These are phyloP conservation scores for Pogonus chalceus DNA, from an alignment of 1,140 invertebrate genomes.

Conservation along the genomic window DNA sequence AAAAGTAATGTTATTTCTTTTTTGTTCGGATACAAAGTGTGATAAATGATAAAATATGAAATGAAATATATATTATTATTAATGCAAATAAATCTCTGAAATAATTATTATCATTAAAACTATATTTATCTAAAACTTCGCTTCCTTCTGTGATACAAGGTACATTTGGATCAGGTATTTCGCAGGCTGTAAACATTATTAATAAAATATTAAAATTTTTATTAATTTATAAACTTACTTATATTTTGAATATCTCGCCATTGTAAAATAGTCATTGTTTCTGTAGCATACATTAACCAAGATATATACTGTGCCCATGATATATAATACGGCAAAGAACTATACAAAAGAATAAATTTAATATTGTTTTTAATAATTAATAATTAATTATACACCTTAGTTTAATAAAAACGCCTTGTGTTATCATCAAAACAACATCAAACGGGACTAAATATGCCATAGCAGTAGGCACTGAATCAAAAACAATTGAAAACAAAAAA, in stretches of 20 bases:
- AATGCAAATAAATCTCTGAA: conserved; percentile 54
- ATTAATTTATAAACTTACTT: conserved; percentile 44
- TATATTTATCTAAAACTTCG: conserved; percentile 60
- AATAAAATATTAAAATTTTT: neutral
- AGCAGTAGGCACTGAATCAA: conserved; percentile 66
- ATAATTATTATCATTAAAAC: conserved; percentile 56
- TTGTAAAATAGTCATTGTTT: conserved; percentile 72
- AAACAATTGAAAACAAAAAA: conserved; percentile 73
- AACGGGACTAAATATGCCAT: conserved; percentile 79
- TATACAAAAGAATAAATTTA: conserved; percentile 33
- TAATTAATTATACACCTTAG: conserved; percentile 48
- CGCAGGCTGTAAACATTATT: conserved; percentile 50
- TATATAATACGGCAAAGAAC: conserved; percentile 67
- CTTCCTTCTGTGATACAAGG: conserved; percentile 61
- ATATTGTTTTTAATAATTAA: too few species aligned
- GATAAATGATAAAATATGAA: conserved; percentile 58
- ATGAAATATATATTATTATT: conserved; percentile 49
- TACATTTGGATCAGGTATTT: conserved; percentile 39
- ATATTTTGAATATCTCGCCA: conserved; percentile 69
- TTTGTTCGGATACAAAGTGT: conserved; percentile 53
- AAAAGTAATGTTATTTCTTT: conserved; percentile 40
- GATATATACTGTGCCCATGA: conserved; percentile 82
- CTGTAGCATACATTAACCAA: conserved; percentile 87
- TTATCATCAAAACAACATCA: conserved; percentile 79
- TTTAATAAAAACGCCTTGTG: conserved; percentile 74